Percentiles rank a stretch among this genome's conserved stretches.
phyloP scores from a whole-genome alignment of 2,797 vertebrate species.

The Sebastes cheni region DNA sequence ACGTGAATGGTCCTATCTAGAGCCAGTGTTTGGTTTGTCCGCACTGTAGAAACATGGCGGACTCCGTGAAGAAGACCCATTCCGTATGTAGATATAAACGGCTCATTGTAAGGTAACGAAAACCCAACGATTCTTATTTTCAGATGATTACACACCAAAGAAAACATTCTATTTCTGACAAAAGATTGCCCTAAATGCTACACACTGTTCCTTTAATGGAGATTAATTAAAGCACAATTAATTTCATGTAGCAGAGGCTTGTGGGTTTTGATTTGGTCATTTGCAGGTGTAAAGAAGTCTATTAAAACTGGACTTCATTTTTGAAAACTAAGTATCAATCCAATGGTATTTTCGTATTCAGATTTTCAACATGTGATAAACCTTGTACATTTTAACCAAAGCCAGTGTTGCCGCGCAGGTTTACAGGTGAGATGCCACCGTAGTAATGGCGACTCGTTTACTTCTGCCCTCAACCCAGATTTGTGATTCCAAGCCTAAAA shows the following conservation, averaged over 20 bases:
- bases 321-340: not conserved
- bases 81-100: too few relatives aligned
- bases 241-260: not conserved
- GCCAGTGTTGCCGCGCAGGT: not conserved
- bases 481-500: not conserved
- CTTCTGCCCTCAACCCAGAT: not conserved
- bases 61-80: too few relatives aligned
- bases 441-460: not conserved
- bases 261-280: not conserved
- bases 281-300: not conserved
- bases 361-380: not conserved
- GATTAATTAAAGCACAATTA: not conserved
- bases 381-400: not conserved
- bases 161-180: too few relatives aligned
- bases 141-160: too few relatives aligned
- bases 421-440: not conserved
- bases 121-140: too few relatives aligned
- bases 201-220: not conserved
- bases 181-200: too few relatives aligned
- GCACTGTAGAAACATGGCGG: too few relatives aligned
- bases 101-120: too few relatives aligned
- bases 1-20: too few relatives aligned
- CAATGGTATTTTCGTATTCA: not conserved
- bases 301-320: not conserved
- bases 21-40: too few relatives aligned